Evolutionary conservation across 2,113 vertebrate genomes (phyloP).

Genomic region (Oreocharis arfaki): DNA sequence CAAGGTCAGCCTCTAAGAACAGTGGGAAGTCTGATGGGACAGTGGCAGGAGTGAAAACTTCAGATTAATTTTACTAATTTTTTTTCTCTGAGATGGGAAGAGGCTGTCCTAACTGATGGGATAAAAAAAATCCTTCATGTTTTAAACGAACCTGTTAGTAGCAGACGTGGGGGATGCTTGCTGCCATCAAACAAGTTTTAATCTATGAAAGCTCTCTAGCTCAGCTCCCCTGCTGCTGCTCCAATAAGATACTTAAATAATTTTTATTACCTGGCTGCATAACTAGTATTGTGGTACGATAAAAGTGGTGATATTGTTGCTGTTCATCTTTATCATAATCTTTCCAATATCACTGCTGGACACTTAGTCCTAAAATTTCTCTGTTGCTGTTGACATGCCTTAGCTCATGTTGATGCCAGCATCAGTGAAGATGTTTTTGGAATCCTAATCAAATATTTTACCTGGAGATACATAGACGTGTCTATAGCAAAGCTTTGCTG

Average conservation of each 20-base stretch:
- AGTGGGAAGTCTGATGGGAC: not conserved
- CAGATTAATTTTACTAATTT: not conserved
- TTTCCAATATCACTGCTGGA: not conserved
- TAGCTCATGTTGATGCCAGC: not conserved
- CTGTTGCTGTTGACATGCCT: constrained; percentile 1
- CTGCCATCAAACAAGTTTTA: not conserved
- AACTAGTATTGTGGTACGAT: not conserved
- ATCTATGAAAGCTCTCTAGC: not conserved
- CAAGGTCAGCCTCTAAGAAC: not conserved
- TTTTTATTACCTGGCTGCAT: not conserved
- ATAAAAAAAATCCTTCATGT: not conserved
- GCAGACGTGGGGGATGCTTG: not conserved
- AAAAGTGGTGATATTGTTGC: not conserved
- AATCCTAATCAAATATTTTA: not conserved
- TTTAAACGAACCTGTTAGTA: not conserved
- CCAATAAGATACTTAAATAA: not conserved
- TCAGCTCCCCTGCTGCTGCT: constrained; percentile 4
- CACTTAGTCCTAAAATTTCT: not conserved
- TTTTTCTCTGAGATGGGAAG: not conserved
- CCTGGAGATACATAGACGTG: not conserved
- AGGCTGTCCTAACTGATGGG: not conserved
- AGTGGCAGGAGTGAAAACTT: not conserved
- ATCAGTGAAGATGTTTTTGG: not conserved
- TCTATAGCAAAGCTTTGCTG: not conserved
- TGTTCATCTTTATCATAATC: not conserved